Evolutionary conservation across 2,888 invertebrate species (phyloP), one percentile per base, ranked within the genome.

Genomic region (Trachelus tabidus): DNA sequence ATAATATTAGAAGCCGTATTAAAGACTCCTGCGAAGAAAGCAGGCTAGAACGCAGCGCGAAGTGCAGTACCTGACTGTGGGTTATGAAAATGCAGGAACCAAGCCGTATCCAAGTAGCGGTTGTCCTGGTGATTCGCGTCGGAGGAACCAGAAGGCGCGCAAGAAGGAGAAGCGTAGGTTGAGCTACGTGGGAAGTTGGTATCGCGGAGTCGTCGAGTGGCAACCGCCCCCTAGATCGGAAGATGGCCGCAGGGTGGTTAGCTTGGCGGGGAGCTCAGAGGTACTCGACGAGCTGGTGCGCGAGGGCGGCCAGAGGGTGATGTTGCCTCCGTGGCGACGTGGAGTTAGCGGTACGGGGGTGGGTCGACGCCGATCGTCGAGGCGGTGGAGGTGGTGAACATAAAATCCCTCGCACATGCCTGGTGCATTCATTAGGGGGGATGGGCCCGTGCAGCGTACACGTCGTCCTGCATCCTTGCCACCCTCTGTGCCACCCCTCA

Each of bases 321-420:
- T 23, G 93, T 93, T 92, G 92, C 92, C 92, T 92, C 91, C 85
- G 86, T 68, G 35, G 37, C 37, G 85, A 86, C 37, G 34, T 68
- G 69, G 69, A 35, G 75, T 69, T 76, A 81, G 79, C 79, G 84
- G 84, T 80, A 83, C 82, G 80, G 81, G 79, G 85, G 83, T 83
- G 83, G 83, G 56, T 56, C 83, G 84, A 83, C 81, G 77, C 75
- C 73, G 80, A 80, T 75, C 77, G 74, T 68, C 75, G 79, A 73
- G 80, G 78, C 73, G 79, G 85, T 84, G 86, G 87, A 85, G 87
- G 87, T 85, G 87, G 86, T 81, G 89, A 88, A 89, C 90, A 91
- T 91, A 91, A 91, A 91, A 91, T 91, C 90, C 88, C 89, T 90
- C 90, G 91, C 91, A 91, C 91, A 89, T 91, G 91, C 90, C 90